Conservation (phyloP, 2,113 vertebrate genomes). For the Sceloporus tristichus region DNA sequence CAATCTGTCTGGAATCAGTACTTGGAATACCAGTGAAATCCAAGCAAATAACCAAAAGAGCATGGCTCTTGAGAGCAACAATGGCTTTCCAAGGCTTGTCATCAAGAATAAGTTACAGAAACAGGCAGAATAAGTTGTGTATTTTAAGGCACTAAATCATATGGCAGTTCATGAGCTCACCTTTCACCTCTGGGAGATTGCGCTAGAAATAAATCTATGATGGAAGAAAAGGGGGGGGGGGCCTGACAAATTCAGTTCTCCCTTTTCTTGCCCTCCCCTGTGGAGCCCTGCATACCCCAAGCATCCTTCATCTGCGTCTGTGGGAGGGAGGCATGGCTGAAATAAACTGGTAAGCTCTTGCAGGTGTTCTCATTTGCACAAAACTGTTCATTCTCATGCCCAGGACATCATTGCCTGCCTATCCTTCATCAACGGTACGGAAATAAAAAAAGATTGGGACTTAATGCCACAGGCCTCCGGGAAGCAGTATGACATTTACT, state of each 20-base stretch:
- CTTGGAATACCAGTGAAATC: conserved; percentile 24
- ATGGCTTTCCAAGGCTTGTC: conserved; percentile 26
- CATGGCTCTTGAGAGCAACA: conserved; percentile 41
- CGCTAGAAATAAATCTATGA: conserved; percentile 62
- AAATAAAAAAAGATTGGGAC: not conserved
- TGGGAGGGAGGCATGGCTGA: not conserved
- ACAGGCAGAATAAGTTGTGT: conserved; percentile 53
- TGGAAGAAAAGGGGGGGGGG: conserved; percentile 15
- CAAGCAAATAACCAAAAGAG: conserved; percentile 39
- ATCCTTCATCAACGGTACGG: not conserved
- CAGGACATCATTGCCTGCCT: not conserved
- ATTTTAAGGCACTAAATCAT: conserved; percentile 70
- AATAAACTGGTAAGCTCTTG: conserved; percentile 19
- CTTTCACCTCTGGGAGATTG: conserved; percentile 63
- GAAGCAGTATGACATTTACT: not conserved
- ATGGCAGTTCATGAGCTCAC: conserved; percentile 56
- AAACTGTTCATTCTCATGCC: conserved; percentile 8
- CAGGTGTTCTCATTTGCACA: conserved; percentile 29
- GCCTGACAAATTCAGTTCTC: conserved; percentile 34
- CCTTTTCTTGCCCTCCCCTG: not conserved
- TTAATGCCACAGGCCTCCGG: not conserved
- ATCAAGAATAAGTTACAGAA: conserved; percentile 59
- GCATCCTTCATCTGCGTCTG: rapidly evolving
- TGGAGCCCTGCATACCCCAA: not conserved
- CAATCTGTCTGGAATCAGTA: not conserved